Percentiles rank a stretch among this genome's conserved stretches.
Conservation (phyloP, 2,888 invertebrate species). For the Cactoblastis cactorum region DNA sequence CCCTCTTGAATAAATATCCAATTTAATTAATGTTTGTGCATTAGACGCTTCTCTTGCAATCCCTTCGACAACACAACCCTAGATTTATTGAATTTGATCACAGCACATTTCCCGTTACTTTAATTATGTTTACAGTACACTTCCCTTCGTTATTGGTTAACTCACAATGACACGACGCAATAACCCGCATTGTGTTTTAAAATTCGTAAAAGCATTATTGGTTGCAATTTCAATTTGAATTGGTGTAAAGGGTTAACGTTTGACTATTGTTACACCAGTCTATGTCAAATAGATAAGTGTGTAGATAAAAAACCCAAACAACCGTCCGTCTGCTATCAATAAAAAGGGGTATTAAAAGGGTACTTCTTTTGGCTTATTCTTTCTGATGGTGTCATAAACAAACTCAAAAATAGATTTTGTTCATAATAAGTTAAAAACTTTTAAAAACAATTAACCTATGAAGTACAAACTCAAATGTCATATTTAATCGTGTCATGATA, state of each 20-base stretch:
- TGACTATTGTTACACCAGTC: neutral
- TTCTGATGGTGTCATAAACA: no score
- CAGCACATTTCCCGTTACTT: conserved; percentile 17
- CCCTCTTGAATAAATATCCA: conserved; percentile 31
- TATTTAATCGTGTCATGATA: no score
- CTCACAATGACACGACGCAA: neutral
- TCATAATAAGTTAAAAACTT: no score
- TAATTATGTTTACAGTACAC: conserved; percentile 19
- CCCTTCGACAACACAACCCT: conserved; percentile 22
- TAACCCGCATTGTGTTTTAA: conserved; percentile 11
- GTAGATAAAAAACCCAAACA: no score
- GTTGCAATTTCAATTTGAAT: conserved; percentile 3
- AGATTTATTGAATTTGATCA: conserved; percentile 24
- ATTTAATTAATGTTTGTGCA: conserved; percentile 32
- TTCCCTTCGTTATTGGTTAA: conserved; percentile 15
- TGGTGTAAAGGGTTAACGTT: neutral
- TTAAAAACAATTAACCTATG: no score
- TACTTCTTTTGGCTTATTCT: no score
- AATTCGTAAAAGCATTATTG: conserved; percentile 19
- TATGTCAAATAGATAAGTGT: no score
- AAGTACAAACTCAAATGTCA: no score
- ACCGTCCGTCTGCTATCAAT: no score
- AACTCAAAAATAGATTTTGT: no score
- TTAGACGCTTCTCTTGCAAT: conserved; percentile 21
- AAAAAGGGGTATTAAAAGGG: no score